Evolutionary conservation across 1,140 invertebrate species (phyloP).

Genomic region (Triops longicaudatus): DNA sequence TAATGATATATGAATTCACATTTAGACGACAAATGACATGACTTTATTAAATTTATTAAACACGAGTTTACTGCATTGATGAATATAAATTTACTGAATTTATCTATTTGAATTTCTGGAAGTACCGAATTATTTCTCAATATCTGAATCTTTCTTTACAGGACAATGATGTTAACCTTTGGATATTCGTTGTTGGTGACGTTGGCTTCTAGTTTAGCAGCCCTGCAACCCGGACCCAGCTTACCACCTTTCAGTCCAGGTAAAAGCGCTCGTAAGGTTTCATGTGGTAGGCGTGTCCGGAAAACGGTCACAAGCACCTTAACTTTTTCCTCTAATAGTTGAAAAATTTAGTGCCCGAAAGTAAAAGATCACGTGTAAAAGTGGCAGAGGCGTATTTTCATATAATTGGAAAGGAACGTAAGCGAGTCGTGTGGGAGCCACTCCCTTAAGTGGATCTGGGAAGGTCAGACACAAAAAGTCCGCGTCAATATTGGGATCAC

Average conservation of each 20-base stretch:
- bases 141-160: not conserved
- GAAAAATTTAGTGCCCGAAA: not conserved
- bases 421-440: not conserved
- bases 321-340: not conserved
- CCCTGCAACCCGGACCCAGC: not conserved
- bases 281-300: too few relatives aligned
- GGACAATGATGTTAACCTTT: not conserved
- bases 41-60: too few relatives aligned
- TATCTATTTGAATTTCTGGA: too few relatives aligned
- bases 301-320: too few relatives aligned
- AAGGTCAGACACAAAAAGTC: not conserved
- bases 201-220: not conserved
- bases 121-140: too few relatives aligned
- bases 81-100: too few relatives aligned
- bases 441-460: conserved; percentile 1
- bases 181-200: not conserved
- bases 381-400: too few relatives aligned
- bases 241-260: not conserved
- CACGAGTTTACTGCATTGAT: too few relatives aligned
- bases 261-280: too few relatives aligned
- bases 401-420: not conserved
- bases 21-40: too few relatives aligned
- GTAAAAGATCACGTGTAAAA: too few relatives aligned
- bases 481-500: conserved; percentile 3
- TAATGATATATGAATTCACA: too few relatives aligned